These are phyloP conservation scores for Polyergus mexicanus DNA, from an alignment of 1,140 invertebrate genomes.

Conservation along the genomic window DNA sequence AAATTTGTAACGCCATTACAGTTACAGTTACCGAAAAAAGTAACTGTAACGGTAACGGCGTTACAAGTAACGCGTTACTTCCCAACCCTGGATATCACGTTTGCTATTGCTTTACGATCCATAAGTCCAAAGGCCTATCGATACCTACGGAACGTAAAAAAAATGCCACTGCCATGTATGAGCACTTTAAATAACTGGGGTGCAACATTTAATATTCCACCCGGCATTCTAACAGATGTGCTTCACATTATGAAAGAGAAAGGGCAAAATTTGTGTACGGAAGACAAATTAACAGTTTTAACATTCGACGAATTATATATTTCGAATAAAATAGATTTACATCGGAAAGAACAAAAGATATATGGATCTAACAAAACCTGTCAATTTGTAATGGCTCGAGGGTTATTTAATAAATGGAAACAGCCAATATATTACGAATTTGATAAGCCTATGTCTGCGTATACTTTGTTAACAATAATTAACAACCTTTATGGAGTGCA, in stretches of 20 bases:
- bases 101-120: no score
- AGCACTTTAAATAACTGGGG: neutral
- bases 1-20: no score
- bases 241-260: neutral
- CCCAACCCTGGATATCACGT: no score
- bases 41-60: no score
- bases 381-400: slow-evolving; percentile 5
- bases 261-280: neutral
- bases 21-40: no score
- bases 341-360: neutral
- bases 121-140: no score
- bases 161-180: neutral
- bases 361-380: slow-evolving; percentile 19
- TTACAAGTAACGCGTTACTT: no score
- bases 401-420: slow-evolving; percentile 14
- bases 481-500: neutral
- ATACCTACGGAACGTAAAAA: no score
- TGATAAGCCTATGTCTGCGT: neutral
- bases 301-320: slow-evolving; percentile 20
- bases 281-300: neutral
- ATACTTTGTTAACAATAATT: slow-evolving; percentile 1
- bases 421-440: slow-evolving; percentile 17
- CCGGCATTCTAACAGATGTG: neutral
- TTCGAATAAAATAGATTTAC: slow-evolving; percentile 9
- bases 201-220: neutral